These are phyloP conservation scores for Numenius arquata DNA, from an alignment of 2,113 vertebrate species.

Conservation along the genomic window DNA sequence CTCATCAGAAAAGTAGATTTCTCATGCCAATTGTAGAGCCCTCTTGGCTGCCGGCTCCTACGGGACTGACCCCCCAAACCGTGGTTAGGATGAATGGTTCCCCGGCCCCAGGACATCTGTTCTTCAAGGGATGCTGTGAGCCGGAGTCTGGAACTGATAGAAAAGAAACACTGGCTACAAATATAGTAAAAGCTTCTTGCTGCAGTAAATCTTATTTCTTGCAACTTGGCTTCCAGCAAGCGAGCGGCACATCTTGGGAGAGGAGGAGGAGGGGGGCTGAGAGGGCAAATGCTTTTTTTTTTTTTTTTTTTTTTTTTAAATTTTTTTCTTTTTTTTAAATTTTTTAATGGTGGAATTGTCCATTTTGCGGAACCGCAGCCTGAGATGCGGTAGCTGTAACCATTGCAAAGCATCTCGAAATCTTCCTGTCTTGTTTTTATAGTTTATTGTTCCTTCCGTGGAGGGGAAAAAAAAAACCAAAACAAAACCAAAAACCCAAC, in stretches of 20 bases:
- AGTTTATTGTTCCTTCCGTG: background rate
- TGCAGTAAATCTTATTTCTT: slow-evolving; percentile 33
- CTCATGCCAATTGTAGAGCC: slow-evolving; percentile 65
- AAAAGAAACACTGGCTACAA: slow-evolving; percentile 39
- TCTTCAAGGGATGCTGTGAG: slow-evolving; percentile 56
- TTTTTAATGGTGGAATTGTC: background rate
- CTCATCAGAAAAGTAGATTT: slow-evolving; percentile 72
- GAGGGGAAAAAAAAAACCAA: background rate
- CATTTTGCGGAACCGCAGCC: background rate
- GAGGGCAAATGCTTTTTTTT: background rate
- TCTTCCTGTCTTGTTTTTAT: background rate
- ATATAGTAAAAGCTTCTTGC: slow-evolving; percentile 32
- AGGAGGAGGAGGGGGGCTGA: background rate
- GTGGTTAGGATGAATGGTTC: slow-evolving; percentile 50
- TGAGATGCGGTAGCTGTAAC: background rate
- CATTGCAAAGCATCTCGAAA: background rate
- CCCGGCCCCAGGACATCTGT: slow-evolving; percentile 65
- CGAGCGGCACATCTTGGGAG: background rate
- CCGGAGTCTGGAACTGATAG: slow-evolving; percentile 37
- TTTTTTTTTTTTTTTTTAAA: background rate
- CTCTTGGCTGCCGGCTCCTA: slow-evolving; percentile 64
- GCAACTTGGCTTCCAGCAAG: slow-evolving; percentile 8
- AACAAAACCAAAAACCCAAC: background rate
- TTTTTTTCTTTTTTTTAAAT: background rate
- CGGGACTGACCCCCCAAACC: slow-evolving; percentile 74